A percentile compares a stretch with the other conserved stretches of the same genome.
Conservation (phyloP, 2,797 vertebrate genomes). For the Tinamus major region DNA sequence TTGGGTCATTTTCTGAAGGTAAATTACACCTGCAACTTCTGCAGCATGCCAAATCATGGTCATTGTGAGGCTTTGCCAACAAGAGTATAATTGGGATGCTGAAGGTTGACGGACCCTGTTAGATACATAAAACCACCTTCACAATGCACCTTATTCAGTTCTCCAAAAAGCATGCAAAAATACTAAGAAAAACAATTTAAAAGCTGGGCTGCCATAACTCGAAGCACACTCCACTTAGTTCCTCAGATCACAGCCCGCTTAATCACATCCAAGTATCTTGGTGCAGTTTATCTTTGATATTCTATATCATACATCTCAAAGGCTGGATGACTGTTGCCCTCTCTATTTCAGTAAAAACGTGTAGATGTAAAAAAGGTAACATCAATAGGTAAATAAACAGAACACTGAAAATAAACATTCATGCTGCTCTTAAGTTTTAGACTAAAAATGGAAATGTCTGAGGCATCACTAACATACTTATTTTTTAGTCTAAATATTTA, state of each 20-base stretch:
- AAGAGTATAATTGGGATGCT: neutral
- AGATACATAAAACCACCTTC: neutral
- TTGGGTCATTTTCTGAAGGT: accelerated
- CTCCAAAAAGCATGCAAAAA: neutral
- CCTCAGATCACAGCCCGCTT: neutral
- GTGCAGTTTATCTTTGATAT: neutral
- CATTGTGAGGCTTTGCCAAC: neutral
- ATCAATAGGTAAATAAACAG: neutral
- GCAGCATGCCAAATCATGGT: accelerated
- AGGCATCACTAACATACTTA: neutral
- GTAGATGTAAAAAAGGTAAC: neutral
- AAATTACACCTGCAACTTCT: neutral
- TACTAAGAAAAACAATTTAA: neutral
- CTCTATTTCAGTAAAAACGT: neutral
- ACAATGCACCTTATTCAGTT: neutral
- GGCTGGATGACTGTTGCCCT: neutral
- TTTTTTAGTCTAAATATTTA: slow-evolving; percentile 62
- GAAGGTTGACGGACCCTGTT: neutral
- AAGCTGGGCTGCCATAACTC: neutral
- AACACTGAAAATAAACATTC: neutral
- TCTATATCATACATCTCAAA: neutral
- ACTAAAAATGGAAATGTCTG: slow-evolving; percentile 45
- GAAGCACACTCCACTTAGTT: neutral
- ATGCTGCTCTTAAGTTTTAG: neutral
- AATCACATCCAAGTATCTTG: neutral